Base-by-base conservation (phyloP, 2,797 vertebrate species). In the Acanthis flammea region DNA sequence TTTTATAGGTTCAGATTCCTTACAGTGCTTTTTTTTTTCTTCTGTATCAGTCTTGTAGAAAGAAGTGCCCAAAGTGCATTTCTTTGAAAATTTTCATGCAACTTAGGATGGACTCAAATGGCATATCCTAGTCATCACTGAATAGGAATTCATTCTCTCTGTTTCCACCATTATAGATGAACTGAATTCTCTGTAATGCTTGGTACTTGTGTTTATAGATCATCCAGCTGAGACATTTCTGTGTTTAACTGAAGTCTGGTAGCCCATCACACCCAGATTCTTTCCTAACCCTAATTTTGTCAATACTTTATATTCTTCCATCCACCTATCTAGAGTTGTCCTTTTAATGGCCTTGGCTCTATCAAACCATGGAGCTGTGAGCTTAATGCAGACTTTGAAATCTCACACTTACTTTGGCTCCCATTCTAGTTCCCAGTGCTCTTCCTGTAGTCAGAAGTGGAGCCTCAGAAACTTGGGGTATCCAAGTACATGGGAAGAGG, bases 401-500 rank as follows among this genome's bases (percentile, higher is more conserved):
- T 82, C 74, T 92, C 70, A 13, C 24, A 4, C n/a, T 92, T 39
- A 13, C 14, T 37, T 3, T 1, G 35, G 33, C 22, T 88, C 27
- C 7, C 4, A 10, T 50, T 88, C 35, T 41, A 0, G 41, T 71
- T 82, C 47, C 31, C 74, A 25, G 27, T 70, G 35, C 14, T 92
- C 33, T 65, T 95, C 44, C 47, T 66, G 10, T 22, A 30, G 67
- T 60, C 42, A 39, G 44, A 78, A 81, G n/a, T 1, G 13, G 33
- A 72, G 60, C 31, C 61, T 88, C 30, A 63, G 80, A 33, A 87
- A 61, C 12, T 13, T 16, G 0, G 8, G 30, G 16, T 54, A 48
- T 57, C 80, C 4, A 0, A 3, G 1, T 19, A 12, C 27, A 4
- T 1, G 3, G 33, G 54, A 68, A 47, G 10, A 30, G 35, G 8